A percentile compares a stretch with the other conserved stretches of the same genome.
Evolutionary conservation across 2,888 invertebrate genomes (phyloP).

Genomic region (Laspeyria flexula): DNA sequence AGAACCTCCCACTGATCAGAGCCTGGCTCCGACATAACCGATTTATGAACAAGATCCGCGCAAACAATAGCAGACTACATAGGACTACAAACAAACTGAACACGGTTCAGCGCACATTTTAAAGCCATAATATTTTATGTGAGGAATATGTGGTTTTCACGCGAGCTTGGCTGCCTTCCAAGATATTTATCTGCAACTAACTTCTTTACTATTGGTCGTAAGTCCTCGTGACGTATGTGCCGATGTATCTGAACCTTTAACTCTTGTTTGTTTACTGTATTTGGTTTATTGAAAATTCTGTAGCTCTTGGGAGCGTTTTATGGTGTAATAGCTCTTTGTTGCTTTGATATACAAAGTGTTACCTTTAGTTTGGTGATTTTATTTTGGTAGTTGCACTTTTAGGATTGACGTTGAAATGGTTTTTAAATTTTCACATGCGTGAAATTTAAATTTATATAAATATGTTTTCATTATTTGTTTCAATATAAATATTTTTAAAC

Average conservation of each 20-base stretch:
- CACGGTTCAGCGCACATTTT: constrained; percentile 21
- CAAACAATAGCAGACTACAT: constrained; percentile 3
- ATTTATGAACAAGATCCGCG: neutral
- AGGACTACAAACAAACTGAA: constrained; percentile 3
- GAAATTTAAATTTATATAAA: too few species aligned
- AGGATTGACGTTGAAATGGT: too few species aligned
- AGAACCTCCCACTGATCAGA: neutral
- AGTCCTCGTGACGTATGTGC: constrained; percentile 21
- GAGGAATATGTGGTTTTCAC: constrained; percentile 21
- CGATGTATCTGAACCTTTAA: constrained; percentile 1
- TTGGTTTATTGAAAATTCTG: constrained; percentile 24
- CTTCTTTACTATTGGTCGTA: constrained; percentile 40
- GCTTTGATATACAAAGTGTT: neutral
- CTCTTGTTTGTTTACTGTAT: constrained; percentile 16
- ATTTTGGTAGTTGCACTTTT: too few species aligned
- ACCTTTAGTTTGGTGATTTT: neutral
- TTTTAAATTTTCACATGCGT: too few species aligned
- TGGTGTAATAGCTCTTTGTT: neutral
- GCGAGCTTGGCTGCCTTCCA: constrained; percentile 36
- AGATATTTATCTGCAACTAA: constrained; percentile 39
- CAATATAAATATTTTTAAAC: too few species aligned
- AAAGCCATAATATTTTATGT: constrained; percentile 27
- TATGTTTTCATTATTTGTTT: too few species aligned
- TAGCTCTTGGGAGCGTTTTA: neutral
- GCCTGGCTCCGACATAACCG: neutral